Evolutionary conservation across 2,797 vertebrate species (phyloP), one percentile per base, ranked within the genome.

Genomic region (Tragopan temminckii): DNA sequence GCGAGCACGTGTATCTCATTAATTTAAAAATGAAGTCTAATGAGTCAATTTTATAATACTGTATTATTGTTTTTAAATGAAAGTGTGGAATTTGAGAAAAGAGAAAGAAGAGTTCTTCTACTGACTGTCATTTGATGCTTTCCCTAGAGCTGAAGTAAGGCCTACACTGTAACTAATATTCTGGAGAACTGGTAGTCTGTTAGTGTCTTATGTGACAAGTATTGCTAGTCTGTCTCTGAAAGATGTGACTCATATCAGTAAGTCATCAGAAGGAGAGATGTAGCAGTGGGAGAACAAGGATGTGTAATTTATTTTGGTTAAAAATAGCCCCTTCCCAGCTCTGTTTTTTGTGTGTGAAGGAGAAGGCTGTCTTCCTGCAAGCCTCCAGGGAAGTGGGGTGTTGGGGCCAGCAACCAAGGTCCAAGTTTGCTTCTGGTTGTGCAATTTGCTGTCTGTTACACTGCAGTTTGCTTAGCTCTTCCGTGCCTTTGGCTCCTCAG

Each of bases 171-270:
- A 68, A 8, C 61, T 48, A 1, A 85, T 82, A 52, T 58, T 76
- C 1, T 50, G n/a, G n/a, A 81, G 86, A 18, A 67, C 50, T 40
- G 70, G 72, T 74, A 77, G n/a, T 48, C 50, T 92, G 35, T 48
- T 85, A 48, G 69, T 76, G 58, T 80, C 93, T 80, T 67, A 36
- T 33, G 52, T 89, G 85, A 64, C 89, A 91, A 89, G 59, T 72
- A 21, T 83, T 76, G 64, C 48, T 46, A 84, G 85, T 86, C 63
- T 88, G 33, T 79, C 70, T 92, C 52, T 81, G 72, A 24, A 77
- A 92, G 87, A 77, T 76, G 85, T 94, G 94, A 96, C 89, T 95
- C 95, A 85, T 77, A 70, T 36, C 58, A 63, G 67, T 76, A 81
- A 90, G 52, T 80, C 74, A 67, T 85, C 85, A 74, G 63, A 79